Conservation (phyloP, 2,888 invertebrate genomes). For the Cheilosia vernalis region DNA sequence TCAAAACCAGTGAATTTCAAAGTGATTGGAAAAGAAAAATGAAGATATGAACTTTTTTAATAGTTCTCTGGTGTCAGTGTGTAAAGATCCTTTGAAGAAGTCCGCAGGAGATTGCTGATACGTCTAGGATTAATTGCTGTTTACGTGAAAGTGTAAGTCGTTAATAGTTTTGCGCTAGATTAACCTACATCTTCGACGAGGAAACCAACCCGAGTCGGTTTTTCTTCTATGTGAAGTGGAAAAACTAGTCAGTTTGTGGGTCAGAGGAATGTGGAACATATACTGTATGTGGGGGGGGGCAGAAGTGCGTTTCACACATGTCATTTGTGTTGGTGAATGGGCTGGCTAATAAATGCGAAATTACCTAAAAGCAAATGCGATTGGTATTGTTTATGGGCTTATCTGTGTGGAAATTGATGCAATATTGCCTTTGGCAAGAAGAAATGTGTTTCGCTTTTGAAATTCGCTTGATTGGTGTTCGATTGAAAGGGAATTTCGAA, state of each 20-base stretch:
- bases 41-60: slow-evolving; percentile 24
- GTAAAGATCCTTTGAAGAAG: neutral
- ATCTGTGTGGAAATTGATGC: slow-evolving; percentile 30
- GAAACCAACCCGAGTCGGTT: neutral
- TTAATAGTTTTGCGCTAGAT: neutral
- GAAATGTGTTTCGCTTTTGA: neutral
- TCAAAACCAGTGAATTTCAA: slow-evolving; percentile 9
- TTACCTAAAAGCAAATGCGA: slow-evolving; percentile 15
- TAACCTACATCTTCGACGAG: slow-evolving; percentile 11
- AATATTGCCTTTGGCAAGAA: slow-evolving; percentile 16
- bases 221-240: slow-evolving; percentile 29
- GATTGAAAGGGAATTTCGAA: neutral
- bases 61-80: slow-evolving; percentile 1
- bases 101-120: neutral
- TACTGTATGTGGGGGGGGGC: neutral
- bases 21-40: slow-evolving; percentile 17
- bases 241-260: slow-evolving; percentile 62
- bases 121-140: slow-evolving; percentile 1
- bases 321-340: slow-evolving; percentile 18
- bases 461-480: neutral
- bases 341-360: neutral
- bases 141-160: slow-evolving; percentile 42
- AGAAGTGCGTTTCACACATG: slow-evolving; percentile 41
- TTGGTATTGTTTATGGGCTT: slow-evolving; percentile 31
- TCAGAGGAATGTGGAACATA: slow-evolving; percentile 28